Conservation (phyloP, 2,797 vertebrate genomes). For the Squalus acanthias region DNA sequence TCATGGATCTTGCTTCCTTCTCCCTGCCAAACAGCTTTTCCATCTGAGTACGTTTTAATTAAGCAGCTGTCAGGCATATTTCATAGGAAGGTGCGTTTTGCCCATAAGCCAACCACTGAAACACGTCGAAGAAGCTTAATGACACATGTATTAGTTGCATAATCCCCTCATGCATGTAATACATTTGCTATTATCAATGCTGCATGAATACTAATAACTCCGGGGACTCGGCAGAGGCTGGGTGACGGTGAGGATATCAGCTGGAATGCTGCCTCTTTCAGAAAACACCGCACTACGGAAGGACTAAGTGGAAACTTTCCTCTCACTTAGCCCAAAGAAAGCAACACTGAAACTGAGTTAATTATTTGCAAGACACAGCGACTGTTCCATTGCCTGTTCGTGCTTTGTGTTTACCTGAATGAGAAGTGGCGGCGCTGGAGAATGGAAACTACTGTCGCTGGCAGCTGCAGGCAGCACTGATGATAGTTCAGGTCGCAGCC, state of each 20-base stretch:
- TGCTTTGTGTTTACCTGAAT: background rate
- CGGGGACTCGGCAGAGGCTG: conserved; percentile 29
- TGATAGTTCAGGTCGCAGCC: background rate
- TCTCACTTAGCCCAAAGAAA: background rate
- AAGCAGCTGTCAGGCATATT: conserved; percentile 48
- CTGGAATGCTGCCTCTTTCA: background rate
- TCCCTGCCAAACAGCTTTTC: conserved; percentile 11
- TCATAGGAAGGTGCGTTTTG: conserved; percentile 20
- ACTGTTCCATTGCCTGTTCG: background rate
- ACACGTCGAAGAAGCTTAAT: conserved; percentile 45
- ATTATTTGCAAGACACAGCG: background rate
- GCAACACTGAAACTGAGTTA: background rate
- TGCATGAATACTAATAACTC: conserved; percentile 48
- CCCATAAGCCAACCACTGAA: conserved; percentile 47
- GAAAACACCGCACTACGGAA: background rate
- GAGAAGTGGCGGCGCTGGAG: background rate
- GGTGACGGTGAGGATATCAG: background rate
- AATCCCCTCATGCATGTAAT: conserved; percentile 51
- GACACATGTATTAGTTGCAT: conserved; percentile 51
- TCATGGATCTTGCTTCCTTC: background rate
- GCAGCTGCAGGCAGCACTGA: background rate
- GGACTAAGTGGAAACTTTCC: background rate
- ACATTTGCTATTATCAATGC: conserved; percentile 46
- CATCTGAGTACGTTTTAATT: conserved; percentile 50
- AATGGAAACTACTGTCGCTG: no score